A percentile compares a stretch with the other conserved stretches of the same genome.
phyloP scores from a whole-genome alignment of 1,140 invertebrate species.

The Sarcophaga peregrina region DNA sequence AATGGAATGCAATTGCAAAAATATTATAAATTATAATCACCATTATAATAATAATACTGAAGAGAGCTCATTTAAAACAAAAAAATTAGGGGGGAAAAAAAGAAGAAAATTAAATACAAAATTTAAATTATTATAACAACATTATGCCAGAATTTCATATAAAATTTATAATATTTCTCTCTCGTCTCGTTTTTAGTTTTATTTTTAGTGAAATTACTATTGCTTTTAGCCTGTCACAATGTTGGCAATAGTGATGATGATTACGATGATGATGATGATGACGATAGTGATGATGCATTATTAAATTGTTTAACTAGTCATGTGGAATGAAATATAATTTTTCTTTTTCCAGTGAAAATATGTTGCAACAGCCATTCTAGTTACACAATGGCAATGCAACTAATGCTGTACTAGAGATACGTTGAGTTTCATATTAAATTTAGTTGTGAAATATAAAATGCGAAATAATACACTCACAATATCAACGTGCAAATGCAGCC shows the following conservation, averaged over 20 bases:
- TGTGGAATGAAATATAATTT: neutral
- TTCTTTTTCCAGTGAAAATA: neutral
- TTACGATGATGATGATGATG: neutral
- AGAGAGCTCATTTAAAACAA: neutral
- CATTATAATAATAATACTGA: neutral
- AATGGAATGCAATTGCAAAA: neutral
- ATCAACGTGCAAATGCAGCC: no score
- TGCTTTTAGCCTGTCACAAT: no score
- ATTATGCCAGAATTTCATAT: neutral
- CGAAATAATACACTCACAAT: no score
- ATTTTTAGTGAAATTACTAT: no score
- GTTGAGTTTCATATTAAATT: no score
- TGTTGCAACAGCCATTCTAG: neutral
- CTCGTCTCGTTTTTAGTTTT: neutral
- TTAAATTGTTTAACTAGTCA: conserved; percentile 4
- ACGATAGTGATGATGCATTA: conserved; percentile 2
- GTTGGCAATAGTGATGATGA: neutral
- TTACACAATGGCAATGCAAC: neutral
- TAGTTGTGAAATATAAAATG: no score
- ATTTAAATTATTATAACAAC: neutral
- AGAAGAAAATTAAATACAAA: no score
- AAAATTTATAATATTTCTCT: neutral
- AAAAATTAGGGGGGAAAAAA: neutral
- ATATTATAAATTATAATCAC: neutral
- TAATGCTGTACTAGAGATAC: neutral